These are phyloP conservation scores for Coregonus clupeaformis DNA, from an alignment of 2,113 vertebrate species.

Conservation along the genomic window DNA sequence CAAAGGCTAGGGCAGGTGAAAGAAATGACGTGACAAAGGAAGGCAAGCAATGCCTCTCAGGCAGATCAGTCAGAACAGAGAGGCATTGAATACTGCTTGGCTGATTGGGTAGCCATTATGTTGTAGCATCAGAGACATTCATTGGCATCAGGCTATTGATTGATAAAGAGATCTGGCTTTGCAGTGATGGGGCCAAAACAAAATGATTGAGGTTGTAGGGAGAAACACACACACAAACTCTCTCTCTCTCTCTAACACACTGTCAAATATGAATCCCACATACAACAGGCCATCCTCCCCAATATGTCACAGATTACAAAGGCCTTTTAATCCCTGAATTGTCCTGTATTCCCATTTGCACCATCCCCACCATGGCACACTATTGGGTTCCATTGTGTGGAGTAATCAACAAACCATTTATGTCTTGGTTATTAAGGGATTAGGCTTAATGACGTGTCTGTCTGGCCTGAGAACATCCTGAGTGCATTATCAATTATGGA, in stretches of 20 bases:
- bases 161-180: not conserved
- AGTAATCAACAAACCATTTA: slow-evolving; percentile 28
- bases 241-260: too few species aligned
- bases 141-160: not conserved
- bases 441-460: slow-evolving; percentile 40
- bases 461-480: slow-evolving; percentile 38
- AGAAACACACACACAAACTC: not conserved
- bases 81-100: slow-evolving; percentile 14
- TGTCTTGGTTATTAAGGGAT: slow-evolving; percentile 48
- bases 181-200: not conserved
- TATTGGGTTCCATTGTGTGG: too few species aligned
- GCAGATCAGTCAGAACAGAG: slow-evolving; percentile 2
- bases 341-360: not conserved
- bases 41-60: not conserved
- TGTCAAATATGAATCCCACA: slow-evolving; percentile 10
- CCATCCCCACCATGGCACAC: not conserved
- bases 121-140: not conserved
- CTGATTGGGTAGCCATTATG: slow-evolving; percentile 1
- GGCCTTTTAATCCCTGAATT: not conserved
- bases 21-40: not conserved
- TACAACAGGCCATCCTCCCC: slow-evolving; percentile 10
- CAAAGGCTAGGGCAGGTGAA: slow-evolving; percentile 8
- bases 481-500: slow-evolving; percentile 63
- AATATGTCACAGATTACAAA: slow-evolving; percentile 12
- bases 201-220: too few species aligned